phyloP scores from a whole-genome alignment of 2,888 invertebrate genomes.

The Archaeoteleia sp. region DNA sequence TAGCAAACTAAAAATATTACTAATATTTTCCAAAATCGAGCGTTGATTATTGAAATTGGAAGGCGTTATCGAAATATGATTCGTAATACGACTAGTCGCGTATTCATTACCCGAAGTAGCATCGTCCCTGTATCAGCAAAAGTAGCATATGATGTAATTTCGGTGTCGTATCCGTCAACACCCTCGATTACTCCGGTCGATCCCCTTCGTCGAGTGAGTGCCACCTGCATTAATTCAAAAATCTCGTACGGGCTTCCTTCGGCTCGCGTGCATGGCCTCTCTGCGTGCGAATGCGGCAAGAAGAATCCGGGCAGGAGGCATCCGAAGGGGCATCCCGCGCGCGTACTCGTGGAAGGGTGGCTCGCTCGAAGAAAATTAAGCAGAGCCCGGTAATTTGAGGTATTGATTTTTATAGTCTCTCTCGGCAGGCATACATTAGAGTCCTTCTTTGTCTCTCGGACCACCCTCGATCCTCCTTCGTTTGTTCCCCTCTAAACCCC shows the following conservation, averaged over 20 bases:
- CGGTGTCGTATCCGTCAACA: conserved; percentile 15
- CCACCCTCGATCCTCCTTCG: conserved; percentile 50
- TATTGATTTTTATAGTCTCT: conserved; percentile 75
- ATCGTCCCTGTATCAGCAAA: background rate
- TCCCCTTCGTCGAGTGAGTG: background rate
- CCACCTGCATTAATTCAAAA: conserved; percentile 35
- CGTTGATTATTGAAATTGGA: conserved; percentile 11
- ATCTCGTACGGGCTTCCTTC: conserved; percentile 15
- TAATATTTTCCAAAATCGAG: background rate
- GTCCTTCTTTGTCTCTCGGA: conserved; percentile 63
- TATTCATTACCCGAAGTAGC: conserved; percentile 11
- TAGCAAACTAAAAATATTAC: too few species aligned
- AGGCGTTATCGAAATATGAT: conserved; percentile 10
- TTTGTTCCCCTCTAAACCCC: conserved; percentile 49
- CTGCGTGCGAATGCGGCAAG: conserved; percentile 61
- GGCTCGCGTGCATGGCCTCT: conserved; percentile 27
- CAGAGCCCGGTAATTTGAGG: conserved; percentile 75
- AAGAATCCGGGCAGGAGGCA: conserved; percentile 40
- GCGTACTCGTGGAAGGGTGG: conserved; percentile 40
- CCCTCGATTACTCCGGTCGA: conserved; percentile 8
- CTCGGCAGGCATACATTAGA: conserved; percentile 74
- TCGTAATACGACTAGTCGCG: conserved; percentile 13
- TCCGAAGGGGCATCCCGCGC: conserved; percentile 24
- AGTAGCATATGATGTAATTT: conserved; percentile 18
- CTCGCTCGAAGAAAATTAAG: conserved; percentile 72